Conservation (phyloP, 1,140 invertebrate genomes). For the Samia ricini region DNA sequence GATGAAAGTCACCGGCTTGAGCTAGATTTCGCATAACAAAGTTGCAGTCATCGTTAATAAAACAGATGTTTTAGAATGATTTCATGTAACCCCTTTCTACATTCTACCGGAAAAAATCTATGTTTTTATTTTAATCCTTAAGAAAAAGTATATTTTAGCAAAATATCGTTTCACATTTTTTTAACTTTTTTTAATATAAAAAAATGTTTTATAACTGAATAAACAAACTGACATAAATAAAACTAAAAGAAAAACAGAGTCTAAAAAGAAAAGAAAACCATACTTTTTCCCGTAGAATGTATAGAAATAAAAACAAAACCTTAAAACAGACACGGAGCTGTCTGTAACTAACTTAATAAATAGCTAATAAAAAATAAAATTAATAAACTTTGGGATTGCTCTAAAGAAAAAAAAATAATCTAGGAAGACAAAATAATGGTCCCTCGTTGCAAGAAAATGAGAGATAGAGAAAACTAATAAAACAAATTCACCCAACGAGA, state of each 20-base stretch:
- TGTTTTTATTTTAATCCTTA: no score
- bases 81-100: conserved; percentile 2
- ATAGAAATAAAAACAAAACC: conserved; percentile 8
- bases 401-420: conserved; percentile 41
- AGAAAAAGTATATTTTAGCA: no score
- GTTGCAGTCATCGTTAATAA: no score
- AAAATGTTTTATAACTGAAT: no score
- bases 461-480: conserved; percentile 24
- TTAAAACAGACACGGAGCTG: conserved; percentile 17
- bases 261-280: no score
- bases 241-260: no score
- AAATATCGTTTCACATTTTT: no score
- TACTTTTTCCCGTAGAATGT: background rate
- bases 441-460: conserved; percentile 35
- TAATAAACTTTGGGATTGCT: conserved; percentile 70
- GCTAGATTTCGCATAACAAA: no score
- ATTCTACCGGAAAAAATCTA: conserved; percentile 3
- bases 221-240: no score
- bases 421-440: conserved; percentile 67
- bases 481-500: no score
- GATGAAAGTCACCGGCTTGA: no score
- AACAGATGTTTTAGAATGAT: background rate
- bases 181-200: no score
- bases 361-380: conserved; percentile 47
- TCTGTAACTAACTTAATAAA: conserved; percentile 58